These are phyloP conservation scores for Limenitis arthemis DNA, from an alignment of 2,888 invertebrate genomes.

Conservation along the genomic window DNA sequence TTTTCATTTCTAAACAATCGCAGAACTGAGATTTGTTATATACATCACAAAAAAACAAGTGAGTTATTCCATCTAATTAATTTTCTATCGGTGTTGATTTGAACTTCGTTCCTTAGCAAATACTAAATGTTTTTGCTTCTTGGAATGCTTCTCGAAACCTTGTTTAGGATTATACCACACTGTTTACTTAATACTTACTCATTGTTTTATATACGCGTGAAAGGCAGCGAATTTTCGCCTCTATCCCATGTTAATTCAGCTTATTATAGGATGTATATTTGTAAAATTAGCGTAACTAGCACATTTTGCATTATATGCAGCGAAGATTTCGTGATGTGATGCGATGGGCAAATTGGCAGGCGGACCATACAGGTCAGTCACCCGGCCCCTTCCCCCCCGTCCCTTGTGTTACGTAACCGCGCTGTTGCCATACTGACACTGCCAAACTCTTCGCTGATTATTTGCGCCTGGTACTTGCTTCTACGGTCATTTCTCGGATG, in stretches of 20 bases:
- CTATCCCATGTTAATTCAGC: background rate
- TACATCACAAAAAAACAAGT: no score
- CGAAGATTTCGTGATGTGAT: slow-evolving; percentile 60
- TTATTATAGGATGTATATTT: slow-evolving; percentile 1
- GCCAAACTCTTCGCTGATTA: slow-evolving; percentile 52
- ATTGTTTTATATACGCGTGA: slow-evolving; percentile 2
- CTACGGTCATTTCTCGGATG: slow-evolving; percentile 27
- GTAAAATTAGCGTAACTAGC: slow-evolving; percentile 9
- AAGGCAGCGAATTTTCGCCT: background rate
- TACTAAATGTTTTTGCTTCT: slow-evolving; percentile 4
- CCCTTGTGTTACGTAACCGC: slow-evolving; percentile 52
- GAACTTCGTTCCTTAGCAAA: background rate
- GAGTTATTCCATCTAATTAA: no score
- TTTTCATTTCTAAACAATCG: no score
- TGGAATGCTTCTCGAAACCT: slow-evolving; percentile 1
- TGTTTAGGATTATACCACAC: background rate
- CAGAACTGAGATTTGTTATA: no score
- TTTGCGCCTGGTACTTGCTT: slow-evolving; percentile 43
- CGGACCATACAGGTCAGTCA: slow-evolving; percentile 63
- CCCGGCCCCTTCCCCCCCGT: slow-evolving; percentile 40
- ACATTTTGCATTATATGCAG: slow-evolving; percentile 43
- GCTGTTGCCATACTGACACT: slow-evolving; percentile 61
- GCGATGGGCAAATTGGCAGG: slow-evolving; percentile 66
- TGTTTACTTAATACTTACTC: slow-evolving; percentile 11
- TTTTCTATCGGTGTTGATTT: no score